Base-by-base conservation (phyloP, 1,140 invertebrate genomes). In the Drosophila lacertosa region DNA sequence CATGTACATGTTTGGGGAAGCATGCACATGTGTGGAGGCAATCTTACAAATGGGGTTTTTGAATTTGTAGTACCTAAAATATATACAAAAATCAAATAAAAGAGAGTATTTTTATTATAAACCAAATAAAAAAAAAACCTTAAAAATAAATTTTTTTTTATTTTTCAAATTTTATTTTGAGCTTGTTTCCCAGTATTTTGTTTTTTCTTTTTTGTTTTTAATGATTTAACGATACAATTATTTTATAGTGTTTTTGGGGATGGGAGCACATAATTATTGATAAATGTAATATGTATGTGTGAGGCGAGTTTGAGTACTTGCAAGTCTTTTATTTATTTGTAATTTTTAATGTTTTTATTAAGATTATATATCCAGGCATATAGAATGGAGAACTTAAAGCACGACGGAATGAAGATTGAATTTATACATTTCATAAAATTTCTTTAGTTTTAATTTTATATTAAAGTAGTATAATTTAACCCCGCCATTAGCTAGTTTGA, bases 401-500 rank as follows among this genome's bases (percentile, higher is more conserved):
- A 71, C 77, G 64, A 74, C 79, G 79, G 79, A 83, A 83, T 83
- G 79, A 77, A 72, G 66, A 47, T 76, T 66, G 70, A 74, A 63
- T 55, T 55, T 54, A 42, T 57, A 29, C 18, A 32, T 55, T 68
- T 42, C 53, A 45, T 60, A 44, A 44, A 42, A 54, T 60, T 76
- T 58, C 48, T 54, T 39, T 48, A 16, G 32, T 42, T 70, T 50
- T 59, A 58, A 64, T 47, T 57, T 64, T 59, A 58, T 35, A 60
- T 76, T 82, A 82, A 73, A 63, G 48, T 84, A 84, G 76, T 65
- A 70, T 77, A 86, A 74, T 69, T 79, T 69, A 69, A 70, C 62
- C 81, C 68, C 81, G 37, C 64, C 74, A 80, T 86, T 86, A 88
- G 81, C 81, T 88, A 86, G 42, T 66, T 73, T 62, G 37, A 81